Conservation (phyloP, 2,888 invertebrate species). For the Ennomos quercinarius region DNA sequence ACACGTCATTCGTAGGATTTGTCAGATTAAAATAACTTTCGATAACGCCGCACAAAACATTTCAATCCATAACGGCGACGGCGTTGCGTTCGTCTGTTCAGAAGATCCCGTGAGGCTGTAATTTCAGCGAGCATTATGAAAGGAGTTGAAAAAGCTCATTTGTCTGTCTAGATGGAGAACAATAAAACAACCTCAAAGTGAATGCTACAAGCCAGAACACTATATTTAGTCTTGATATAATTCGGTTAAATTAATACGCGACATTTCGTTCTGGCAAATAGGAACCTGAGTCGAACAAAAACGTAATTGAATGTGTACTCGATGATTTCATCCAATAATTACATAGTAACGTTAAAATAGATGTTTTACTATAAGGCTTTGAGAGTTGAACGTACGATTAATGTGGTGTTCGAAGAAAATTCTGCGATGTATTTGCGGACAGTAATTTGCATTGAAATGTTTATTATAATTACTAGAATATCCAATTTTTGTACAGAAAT, state of each 20-base stretch:
- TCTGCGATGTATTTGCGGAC: conserved; percentile 46
- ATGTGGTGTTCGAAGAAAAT: conserved; percentile 53
- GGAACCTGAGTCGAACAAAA: conserved; percentile 17
- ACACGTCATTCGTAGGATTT: conserved; percentile 1
- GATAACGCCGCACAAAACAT: conserved; percentile 9
- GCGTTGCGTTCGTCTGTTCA: conserved; percentile 14
- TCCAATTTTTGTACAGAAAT: conserved; percentile 33
- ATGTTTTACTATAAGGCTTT: conserved; percentile 41
- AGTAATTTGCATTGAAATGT: conserved; percentile 47
- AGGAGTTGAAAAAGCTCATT: conserved; percentile 28
- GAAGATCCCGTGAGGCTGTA: conserved; percentile 17
- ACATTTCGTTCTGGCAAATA: conserved; percentile 22
- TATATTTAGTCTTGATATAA: conserved; percentile 13
- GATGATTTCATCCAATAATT: conserved; percentile 39
- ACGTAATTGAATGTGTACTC: conserved; percentile 36
- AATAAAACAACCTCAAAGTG: conserved; percentile 23
- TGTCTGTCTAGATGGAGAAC: conserved; percentile 22
- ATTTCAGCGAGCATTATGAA: conserved; percentile 23
- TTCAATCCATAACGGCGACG: conserved; percentile 11
- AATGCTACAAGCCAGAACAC: conserved; percentile 10
- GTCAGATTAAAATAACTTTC: conserved; percentile 1
- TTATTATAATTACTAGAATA: conserved; percentile 38
- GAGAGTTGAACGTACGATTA: conserved; percentile 61
- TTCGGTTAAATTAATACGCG: conserved; percentile 23
- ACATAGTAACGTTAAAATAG: conserved; percentile 30